Percentiles rank a stretch among this genome's conserved stretches.
phyloP scores from a whole-genome alignment of 2,797 vertebrate genomes.

The Falco concolor region DNA sequence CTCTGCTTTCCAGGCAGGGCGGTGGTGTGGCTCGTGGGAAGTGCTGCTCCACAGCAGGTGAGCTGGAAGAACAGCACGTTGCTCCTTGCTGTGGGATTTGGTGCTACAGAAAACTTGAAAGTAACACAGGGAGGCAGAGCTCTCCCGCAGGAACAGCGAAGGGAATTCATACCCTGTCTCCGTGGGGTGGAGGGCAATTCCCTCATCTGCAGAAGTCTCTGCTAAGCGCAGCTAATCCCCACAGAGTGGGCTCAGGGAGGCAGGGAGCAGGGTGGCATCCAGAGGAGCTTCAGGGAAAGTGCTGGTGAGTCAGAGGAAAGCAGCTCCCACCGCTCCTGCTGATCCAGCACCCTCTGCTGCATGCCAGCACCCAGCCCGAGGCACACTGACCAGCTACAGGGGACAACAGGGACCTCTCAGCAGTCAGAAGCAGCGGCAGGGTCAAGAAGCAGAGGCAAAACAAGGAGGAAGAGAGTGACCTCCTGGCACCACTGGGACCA shows the following conservation, averaged over 20 bases:
- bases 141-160: neutral
- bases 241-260: accelerated
- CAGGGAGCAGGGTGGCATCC: neutral
- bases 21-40: neutral
- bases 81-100: neutral
- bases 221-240: neutral
- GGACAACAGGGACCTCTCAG: neutral
- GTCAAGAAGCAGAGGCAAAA: neutral
- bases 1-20: neutral
- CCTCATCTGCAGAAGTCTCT: neutral
- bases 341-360: neutral
- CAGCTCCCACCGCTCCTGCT: neutral
- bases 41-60: neutral
- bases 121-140: neutral
- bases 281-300: neutral
- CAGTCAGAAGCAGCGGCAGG: neutral
- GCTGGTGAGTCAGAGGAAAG: neutral
- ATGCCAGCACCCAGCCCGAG: neutral
- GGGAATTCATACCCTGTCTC: neutral
- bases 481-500: neutral
- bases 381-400: accelerated
- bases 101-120: neutral
- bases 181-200: accelerated
- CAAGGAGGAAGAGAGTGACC: neutral
- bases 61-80: neutral